Base-by-base conservation (phyloP, 2,888 invertebrate genomes). In the Agrotis puta region DNA sequence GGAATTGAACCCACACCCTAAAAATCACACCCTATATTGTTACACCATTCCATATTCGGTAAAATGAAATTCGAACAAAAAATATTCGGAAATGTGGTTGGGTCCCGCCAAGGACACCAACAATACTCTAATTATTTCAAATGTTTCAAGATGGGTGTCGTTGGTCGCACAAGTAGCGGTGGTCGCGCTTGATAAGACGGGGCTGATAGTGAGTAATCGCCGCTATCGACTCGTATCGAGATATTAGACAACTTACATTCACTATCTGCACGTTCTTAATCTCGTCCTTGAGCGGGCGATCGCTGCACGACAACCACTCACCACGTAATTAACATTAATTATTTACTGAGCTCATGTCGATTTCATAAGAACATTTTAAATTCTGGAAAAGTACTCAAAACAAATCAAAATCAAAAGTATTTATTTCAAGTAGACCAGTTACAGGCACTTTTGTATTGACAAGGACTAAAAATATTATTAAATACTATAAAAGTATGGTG, bases 201-300 rank as follows among this genome's bases (percentile, higher is more conserved):
- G 54, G 18, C 48, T 22, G 70, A 76, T 56, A 67, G 22, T 22
- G 48, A 33, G 57, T 18, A 57, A 51, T 74, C 69, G 50, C 16
- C 45, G 59, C 45, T 74, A 74, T 74, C 78, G 61, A 18, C 50
- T 43, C 54, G 16, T 39, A 65, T 78, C 81, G 48, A 50, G 67
- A 24, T 68, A 68, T 59, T 65, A 62, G 45, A 72, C 64, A 61
- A 50, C 67, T 62, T 54, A 58, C 47, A 58, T n/a, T 67, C 65
- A 66, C 61, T 83, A 85, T 83, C 83, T 77, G 24, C 74, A 73
- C 70, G 74, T 75, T 73, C 76, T 74, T 76, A 82, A 74, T 75
- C 74, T 77, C 63, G 77, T 64, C 81, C 74, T 77, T 74, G 77
- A 76, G 54, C 63, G 16, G 4, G 22, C 72, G 22, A 18, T 6